These are phyloP conservation scores for Diorhabda sublineata DNA, from an alignment of 1,140 invertebrate genomes.

Conservation along the genomic window DNA sequence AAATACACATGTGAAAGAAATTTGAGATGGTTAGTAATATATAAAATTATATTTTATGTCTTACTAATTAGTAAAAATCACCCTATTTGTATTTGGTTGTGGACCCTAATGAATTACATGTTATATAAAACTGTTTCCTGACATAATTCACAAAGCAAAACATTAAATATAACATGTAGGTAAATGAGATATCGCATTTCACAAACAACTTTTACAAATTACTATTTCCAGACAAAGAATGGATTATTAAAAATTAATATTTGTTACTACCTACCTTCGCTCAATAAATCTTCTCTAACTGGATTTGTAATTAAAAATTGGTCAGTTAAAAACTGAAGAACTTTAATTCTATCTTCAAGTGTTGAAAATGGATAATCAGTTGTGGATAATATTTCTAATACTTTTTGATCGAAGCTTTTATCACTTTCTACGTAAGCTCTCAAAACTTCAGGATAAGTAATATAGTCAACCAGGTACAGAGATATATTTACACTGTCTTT, in stretches of 20 bases:
- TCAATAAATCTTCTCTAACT: slow-evolving; percentile 86
- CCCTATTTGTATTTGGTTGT: too few species aligned
- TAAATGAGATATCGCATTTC: too few species aligned
- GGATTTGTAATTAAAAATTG: slow-evolving; percentile 91
- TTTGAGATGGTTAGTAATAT: too few species aligned
- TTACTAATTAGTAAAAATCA: too few species aligned
- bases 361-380: slow-evolving; percentile 87
- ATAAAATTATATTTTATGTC: too few species aligned
- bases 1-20: too few species aligned
- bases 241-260: background rate
- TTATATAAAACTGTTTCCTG: too few species aligned
- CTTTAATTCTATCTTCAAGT: slow-evolving; percentile 76
- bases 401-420: slow-evolving; percentile 68
- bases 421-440: slow-evolving; percentile 87
- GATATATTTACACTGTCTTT: slow-evolving; percentile 95
- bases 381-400: slow-evolving; percentile 64
- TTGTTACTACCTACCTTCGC: slow-evolving; percentile 67
- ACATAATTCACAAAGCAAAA: too few species aligned
- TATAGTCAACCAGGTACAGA: slow-evolving; percentile 85
- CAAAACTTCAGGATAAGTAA: slow-evolving; percentile 93
- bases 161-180: too few species aligned
- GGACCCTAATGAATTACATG: too few species aligned
- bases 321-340: slow-evolving; percentile 89
- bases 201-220: too few species aligned
- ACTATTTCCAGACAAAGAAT: background rate